Evolutionary conservation across 2,888 invertebrate genomes (phyloP).

Genomic region (Seladonia tumulorum): DNA sequence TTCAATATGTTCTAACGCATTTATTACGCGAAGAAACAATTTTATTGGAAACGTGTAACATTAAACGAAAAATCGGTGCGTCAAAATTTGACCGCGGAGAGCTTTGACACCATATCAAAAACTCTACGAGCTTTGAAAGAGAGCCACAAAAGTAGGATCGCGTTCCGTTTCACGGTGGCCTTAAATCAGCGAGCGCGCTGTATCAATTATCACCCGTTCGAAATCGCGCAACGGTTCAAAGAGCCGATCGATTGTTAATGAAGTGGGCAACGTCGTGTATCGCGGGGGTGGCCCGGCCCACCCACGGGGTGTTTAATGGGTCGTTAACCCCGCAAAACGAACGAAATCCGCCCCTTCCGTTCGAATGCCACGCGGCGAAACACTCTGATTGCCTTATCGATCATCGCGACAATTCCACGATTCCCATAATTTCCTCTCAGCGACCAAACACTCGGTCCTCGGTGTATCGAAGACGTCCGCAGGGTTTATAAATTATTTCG

Average conservation of each 20-base stretch:
- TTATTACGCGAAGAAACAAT: too few species aligned
- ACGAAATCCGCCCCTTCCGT: slow-evolving; percentile 57
- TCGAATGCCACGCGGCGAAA: slow-evolving; percentile 35
- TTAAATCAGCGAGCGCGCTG: slow-evolving; percentile 64
- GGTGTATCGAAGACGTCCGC: neutral
- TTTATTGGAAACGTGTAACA: too few species aligned
- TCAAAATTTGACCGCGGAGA: too few species aligned
- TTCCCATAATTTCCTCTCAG: neutral
- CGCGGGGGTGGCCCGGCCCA: slow-evolving; percentile 48
- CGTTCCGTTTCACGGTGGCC: slow-evolving; percentile 14
- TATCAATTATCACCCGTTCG: slow-evolving; percentile 69
- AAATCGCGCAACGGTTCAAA: slow-evolving; percentile 68
- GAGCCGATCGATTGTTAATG: slow-evolving; percentile 75
- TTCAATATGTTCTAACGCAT: too few species aligned
- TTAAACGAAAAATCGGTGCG: too few species aligned
- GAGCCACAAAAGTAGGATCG: neutral
- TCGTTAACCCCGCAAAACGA: slow-evolving; percentile 68
- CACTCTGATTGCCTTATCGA: slow-evolving; percentile 73
- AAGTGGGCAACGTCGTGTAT: slow-evolving; percentile 71
- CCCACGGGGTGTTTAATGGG: slow-evolving; percentile 65
- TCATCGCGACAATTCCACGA: slow-evolving; percentile 55
- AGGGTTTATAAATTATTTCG: slow-evolving; percentile 26
- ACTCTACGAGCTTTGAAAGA: neutral
- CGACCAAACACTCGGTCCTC: neutral
- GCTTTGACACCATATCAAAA: neutral